These are phyloP conservation scores for Osmerus eperlanus DNA, from an alignment of 2,113 vertebrate genomes.

Conservation along the genomic window DNA sequence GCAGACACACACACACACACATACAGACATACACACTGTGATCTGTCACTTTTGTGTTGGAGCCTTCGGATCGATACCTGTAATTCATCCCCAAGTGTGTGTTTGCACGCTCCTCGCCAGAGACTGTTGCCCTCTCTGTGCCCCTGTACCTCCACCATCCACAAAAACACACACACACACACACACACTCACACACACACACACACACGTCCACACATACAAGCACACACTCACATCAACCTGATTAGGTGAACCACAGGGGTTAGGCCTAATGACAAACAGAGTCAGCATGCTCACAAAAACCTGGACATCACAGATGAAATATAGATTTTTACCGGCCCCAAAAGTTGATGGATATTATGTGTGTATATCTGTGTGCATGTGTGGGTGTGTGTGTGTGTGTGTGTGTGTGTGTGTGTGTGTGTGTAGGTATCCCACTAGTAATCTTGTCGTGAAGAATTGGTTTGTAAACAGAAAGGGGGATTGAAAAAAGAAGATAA, in stretches of 20 bases:
- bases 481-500: conserved; percentile 45
- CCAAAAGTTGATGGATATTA: conserved; percentile 63
- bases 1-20: conserved; percentile 18
- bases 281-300: conserved; percentile 68
- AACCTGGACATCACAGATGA: conserved; percentile 68
- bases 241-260: conserved; percentile 67
- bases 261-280: conserved; percentile 71
- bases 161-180: conserved; percentile 3
- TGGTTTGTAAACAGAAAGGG: conserved; percentile 47
- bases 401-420: conserved; percentile 21
- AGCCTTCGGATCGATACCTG: conserved; percentile 64
- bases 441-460: conserved; percentile 26
- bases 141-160: background rate
- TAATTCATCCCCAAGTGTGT: conserved; percentile 63
- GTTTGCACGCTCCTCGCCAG: conserved; percentile 55
- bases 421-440: conserved; percentile 12
- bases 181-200: conserved; percentile 24
- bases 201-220: conserved; percentile 24
- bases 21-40: conserved; percentile 20
- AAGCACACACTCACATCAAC: conserved; percentile 47
- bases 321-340: conserved; percentile 72
- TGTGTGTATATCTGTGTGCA: conserved; percentile 29
- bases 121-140: conserved; percentile 16
- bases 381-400: conserved; percentile 22
- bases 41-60: conserved; percentile 56